phyloP scores from a whole-genome alignment of 2,797 vertebrate species.

The Paedocypris micromegethes region DNA sequence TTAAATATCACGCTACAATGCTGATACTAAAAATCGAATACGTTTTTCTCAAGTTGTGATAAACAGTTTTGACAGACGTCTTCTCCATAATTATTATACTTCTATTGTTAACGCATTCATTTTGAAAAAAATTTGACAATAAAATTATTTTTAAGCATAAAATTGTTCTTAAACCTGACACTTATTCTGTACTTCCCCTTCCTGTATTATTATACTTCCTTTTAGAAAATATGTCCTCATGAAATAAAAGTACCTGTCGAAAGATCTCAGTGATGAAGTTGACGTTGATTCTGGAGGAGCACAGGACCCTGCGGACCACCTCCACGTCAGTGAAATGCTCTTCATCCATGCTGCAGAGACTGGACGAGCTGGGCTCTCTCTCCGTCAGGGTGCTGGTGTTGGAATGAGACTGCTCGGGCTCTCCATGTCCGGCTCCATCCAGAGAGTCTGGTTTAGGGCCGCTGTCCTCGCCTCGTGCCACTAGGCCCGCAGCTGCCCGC shows the following conservation, averaged over 20 bases:
- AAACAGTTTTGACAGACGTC: too few species aligned
- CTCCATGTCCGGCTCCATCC: conserved; percentile 60
- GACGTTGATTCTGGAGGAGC: conserved; percentile 87
- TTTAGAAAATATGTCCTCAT: not conserved
- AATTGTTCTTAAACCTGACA: not conserved
- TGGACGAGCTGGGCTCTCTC: conserved; percentile 95
- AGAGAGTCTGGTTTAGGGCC: conserved; percentile 63
- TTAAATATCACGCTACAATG: too few species aligned
- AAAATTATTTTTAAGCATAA: too few species aligned
- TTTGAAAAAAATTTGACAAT: too few species aligned
- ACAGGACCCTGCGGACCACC: conserved; percentile 86
- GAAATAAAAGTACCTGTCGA: conserved; percentile 78
- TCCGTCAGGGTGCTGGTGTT: conserved; percentile 97
- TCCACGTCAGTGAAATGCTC: conserved; percentile 86
- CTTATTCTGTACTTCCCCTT: conserved; percentile 1
- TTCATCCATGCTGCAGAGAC: conserved; percentile 95
- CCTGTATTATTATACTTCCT: not conserved
- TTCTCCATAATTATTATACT: too few species aligned
- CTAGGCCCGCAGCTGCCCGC: conserved; percentile 92
- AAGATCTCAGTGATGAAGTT: conserved; percentile 99
- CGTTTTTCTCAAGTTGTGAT: too few species aligned
- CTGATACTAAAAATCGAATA: too few species aligned
- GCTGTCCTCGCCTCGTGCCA: conserved; percentile 75
- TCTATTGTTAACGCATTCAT: too few species aligned
- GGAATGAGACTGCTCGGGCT: conserved; percentile 93